Evolutionary conservation across 2,113 vertebrate species (phyloP), one percentile per base, ranked within the genome.

Genomic region (Oncorhynchus keta): DNA sequence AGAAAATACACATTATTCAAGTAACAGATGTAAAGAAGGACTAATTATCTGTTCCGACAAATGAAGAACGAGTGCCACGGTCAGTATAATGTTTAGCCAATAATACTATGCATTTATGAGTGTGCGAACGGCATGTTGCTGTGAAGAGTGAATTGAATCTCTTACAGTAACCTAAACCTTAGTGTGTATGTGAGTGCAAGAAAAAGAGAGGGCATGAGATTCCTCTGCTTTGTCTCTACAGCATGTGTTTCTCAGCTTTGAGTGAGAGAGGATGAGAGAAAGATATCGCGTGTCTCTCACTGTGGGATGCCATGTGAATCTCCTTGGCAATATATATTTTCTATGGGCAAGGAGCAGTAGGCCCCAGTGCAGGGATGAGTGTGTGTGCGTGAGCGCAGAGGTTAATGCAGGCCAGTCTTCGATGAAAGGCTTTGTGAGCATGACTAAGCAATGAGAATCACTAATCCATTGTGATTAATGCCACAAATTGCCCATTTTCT

Each of bases 401-500:
- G 82, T 86, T 88, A 85, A 84, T 81, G 81, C 84, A 77, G 81
- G 77, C 68, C 76, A 78, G 20, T 78, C 90, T 92, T 90, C 92
- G 89, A 93, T 92, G 88, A 89, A 74, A 78, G 81, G 78, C 81
- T 90, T 83, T 90, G 82, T 84, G 85, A 92, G 92, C 88, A 75
- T 93, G 92, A 94, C 86, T 93, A 91, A 90, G 92, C 91, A 92
- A 86, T 92, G 85, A 92, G 91, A 89, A 69, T 76, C 68, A 48
- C 76, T 93, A 93, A 94, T 93, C 92, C 91, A 82, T 82, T 88
- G 88, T 92, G 93, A 94, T 93, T 93, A 92, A 94, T 93, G 86
- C 85, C 90, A 91, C 87, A 93, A 94, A 93, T 93, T 93, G 92
- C 82, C 67, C 2, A 72, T 85, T 89, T 92, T 84, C 77, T 82